Percentiles rank a stretch among this genome's conserved stretches.
These are phyloP conservation scores for Diplodus sargus DNA, from an alignment of 2,797 vertebrate species.

Conservation along the genomic window DNA sequence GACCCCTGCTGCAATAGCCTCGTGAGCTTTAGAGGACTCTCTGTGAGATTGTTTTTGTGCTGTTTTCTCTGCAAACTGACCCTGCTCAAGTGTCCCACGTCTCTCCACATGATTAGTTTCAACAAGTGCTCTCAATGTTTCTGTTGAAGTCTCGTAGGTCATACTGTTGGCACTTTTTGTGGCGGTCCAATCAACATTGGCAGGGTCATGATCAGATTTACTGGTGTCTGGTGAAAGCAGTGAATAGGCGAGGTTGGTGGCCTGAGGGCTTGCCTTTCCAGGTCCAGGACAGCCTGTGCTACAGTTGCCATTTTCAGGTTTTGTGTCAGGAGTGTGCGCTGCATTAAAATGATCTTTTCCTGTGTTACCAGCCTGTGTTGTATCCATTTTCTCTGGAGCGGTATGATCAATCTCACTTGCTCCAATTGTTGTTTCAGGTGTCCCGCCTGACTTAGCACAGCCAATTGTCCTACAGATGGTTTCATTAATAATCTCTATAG, in stretches of 20 bases:
- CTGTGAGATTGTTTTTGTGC: constrained; percentile 51
- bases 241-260: background rate
- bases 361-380: constrained; percentile 32
- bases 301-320: constrained; percentile 23
- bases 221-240: constrained; percentile 23
- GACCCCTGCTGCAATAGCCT: constrained; percentile 42
- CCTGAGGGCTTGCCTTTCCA: constrained; percentile 29
- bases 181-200: constrained; percentile 10
- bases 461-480: constrained; percentile 34
- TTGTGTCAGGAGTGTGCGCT: constrained; percentile 1
- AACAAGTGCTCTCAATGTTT: constrained; percentile 4
- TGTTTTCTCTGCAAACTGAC: constrained; percentile 45
- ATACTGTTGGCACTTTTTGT: constrained; percentile 23
- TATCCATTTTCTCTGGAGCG: constrained; percentile 29
- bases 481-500: constrained; percentile 46
- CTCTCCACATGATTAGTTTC: constrained; percentile 33
- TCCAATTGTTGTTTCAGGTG: constrained; percentile 39
- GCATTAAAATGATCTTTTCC: constrained; percentile 22
- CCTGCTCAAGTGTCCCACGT: constrained; percentile 29
- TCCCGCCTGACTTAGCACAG: constrained; percentile 27
- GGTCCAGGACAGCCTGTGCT: constrained; percentile 17
- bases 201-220: constrained; percentile 15
- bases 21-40: constrained; percentile 33
- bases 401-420: constrained; percentile 40
- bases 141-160: constrained; percentile 35